Conservation (phyloP, 2,888 invertebrate species). For the Amiota minor region DNA sequence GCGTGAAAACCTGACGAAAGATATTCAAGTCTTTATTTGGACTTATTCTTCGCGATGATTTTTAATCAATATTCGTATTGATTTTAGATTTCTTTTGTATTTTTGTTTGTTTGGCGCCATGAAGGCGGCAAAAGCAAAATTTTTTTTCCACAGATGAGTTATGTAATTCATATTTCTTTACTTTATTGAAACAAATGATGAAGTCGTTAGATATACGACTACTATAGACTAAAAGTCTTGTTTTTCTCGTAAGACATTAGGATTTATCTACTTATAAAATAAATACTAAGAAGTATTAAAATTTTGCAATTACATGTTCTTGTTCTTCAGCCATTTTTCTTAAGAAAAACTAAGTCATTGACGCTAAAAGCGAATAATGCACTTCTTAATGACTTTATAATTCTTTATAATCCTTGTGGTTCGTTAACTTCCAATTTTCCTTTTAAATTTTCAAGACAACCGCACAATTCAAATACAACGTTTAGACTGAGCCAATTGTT, state of each 20-base stretch:
- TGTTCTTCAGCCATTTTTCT: no score
- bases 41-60: constrained; percentile 11
- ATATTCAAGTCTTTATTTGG: constrained; percentile 27
- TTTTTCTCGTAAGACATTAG: not conserved
- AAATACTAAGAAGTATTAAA: no score
- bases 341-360: no score
- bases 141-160: not conserved
- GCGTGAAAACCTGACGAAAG: constrained; percentile 32
- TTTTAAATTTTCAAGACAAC: constrained; percentile 34
- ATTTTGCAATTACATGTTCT: no score
- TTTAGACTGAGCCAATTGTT: constrained; percentile 43
- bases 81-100: constrained; percentile 34
- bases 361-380: no score
- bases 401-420: not conserved
- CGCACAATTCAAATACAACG: constrained; percentile 36
- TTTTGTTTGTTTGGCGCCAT: constrained; percentile 37
- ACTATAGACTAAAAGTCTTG: not conserved
- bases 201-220: not conserved
- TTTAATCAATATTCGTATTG: constrained; percentile 46
- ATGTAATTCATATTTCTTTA: not conserved
- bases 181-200: not conserved
- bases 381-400: no score
- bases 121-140: constrained; percentile 29
- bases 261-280: no score
- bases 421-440: not conserved